These are phyloP conservation scores for Ciconia boyciana DNA, from an alignment of 2,113 vertebrate species.

Conservation along the genomic window DNA sequence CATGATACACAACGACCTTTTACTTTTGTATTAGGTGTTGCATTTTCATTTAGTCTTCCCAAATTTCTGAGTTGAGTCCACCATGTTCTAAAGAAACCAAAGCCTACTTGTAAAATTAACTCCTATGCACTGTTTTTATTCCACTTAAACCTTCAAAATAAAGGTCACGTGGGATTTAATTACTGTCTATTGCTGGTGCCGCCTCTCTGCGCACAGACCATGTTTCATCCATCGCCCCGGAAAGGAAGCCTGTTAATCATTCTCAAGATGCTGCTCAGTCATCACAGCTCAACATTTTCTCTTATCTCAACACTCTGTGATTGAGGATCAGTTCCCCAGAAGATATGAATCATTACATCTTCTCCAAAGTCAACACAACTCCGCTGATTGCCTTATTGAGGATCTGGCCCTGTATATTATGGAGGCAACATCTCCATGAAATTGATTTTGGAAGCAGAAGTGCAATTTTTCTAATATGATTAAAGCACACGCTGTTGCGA, in stretches of 20 bases:
- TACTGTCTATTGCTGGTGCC: background rate
- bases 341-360: slow-evolving; percentile 15
- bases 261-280: slow-evolving; percentile 27
- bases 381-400: slow-evolving; percentile 22
- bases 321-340: background rate
- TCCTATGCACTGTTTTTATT: background rate
- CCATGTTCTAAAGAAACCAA: background rate
- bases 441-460: slow-evolving; percentile 51
- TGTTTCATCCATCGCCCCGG: background rate
- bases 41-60: background rate
- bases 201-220: background rate
- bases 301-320: background rate
- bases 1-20: background rate
- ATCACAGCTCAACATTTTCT: background rate
- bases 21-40: background rate
- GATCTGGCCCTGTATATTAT: background rate
- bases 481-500: slow-evolving; percentile 9
- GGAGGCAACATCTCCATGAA: slow-evolving; percentile 18
- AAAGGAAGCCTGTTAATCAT: slow-evolving; percentile 8
- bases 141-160: background rate
- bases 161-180: background rate
- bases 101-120: background rate
- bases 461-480: slow-evolving; percentile 37
- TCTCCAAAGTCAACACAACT: slow-evolving; percentile 30
- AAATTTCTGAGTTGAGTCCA: background rate